A percentile compares a stretch with the other conserved stretches of the same genome.
phyloP scores from a whole-genome alignment of 2,888 invertebrate species.

The Boloria selene region DNA sequence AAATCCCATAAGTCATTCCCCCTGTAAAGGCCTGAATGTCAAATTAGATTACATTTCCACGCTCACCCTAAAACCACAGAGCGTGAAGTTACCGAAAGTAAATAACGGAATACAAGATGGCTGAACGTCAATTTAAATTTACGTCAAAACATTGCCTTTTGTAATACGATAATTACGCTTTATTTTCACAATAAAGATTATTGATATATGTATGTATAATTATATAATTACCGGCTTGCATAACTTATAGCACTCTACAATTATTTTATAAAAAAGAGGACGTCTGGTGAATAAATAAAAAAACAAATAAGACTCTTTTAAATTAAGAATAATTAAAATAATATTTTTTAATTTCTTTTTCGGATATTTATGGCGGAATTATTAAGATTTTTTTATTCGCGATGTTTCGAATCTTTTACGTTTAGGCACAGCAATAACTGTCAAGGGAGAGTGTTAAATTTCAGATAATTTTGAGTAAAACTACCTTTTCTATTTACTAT shows the following conservation, averaged over 20 bases:
- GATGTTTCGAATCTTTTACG: too few species aligned
- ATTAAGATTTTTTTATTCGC: too few species aligned
- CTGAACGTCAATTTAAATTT: slow-evolving; percentile 41
- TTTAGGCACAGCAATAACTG: too few species aligned
- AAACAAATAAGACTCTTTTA: too few species aligned
- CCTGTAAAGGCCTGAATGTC: slow-evolving; percentile 46
- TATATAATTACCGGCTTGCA: neutral
- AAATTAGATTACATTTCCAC: slow-evolving; percentile 69
- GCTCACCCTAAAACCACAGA: slow-evolving; percentile 50
- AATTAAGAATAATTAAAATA: too few species aligned
- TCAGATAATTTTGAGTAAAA: too few species aligned
- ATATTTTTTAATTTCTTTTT: too few species aligned
- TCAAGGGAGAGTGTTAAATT: too few species aligned
- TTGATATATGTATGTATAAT: too few species aligned
- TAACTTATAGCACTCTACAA: neutral
- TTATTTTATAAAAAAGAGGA: neutral
- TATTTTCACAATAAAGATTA: neutral
- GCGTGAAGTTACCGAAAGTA: slow-evolving; percentile 63
- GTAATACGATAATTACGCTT: slow-evolving; percentile 4
- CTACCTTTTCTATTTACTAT: too few species aligned
- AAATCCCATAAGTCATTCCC: slow-evolving; percentile 16
- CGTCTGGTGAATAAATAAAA: neutral
- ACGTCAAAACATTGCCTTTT: slow-evolving; percentile 30
- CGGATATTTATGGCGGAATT: too few species aligned
- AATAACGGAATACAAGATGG: slow-evolving; percentile 66